A percentile compares a stretch with the other conserved stretches of the same genome.
Evolutionary conservation across 2,888 invertebrate genomes (phyloP).

Genomic region (Eupithecia subumbrata): DNA sequence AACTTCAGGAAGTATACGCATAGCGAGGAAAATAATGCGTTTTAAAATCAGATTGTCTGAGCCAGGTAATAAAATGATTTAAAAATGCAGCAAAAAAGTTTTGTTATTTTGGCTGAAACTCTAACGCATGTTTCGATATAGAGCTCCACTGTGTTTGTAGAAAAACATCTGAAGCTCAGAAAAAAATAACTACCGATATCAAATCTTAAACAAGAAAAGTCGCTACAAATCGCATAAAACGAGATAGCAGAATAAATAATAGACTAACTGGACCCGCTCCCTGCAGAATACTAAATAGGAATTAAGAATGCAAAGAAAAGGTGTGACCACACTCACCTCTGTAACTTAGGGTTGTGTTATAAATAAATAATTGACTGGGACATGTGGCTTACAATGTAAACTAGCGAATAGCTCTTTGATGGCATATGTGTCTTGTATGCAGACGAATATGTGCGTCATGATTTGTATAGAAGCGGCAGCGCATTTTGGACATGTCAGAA

Average conservation of each 20-base stretch:
- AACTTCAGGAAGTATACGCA: not conserved
- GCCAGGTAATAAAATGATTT: not conserved
- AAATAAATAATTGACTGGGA: not conserved
- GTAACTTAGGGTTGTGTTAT: not conserved
- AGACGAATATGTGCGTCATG: not conserved
- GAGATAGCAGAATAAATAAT: slow-evolving; percentile 1
- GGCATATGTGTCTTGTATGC: not conserved
- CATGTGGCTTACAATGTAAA: slow-evolving; percentile 7
- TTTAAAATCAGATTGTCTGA: slow-evolving; percentile 1
- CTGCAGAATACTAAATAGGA: slow-evolving; percentile 13
- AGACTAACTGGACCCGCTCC: not conserved
- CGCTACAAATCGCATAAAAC: not conserved
- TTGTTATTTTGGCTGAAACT: not conserved
- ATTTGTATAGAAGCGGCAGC: not conserved
- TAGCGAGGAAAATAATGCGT: not conserved
- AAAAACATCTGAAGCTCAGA: not conserved
- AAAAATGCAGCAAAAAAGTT: not conserved
- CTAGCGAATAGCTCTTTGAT: not conserved
- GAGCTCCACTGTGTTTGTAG: not conserved
- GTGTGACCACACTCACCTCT: slow-evolving; percentile 14
- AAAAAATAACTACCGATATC: not conserved
- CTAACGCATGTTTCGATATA: not conserved
- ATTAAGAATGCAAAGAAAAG: slow-evolving; percentile 15
- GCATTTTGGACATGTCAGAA: not conserved
- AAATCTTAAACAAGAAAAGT: not conserved